phyloP scores from a whole-genome alignment of 2,888 invertebrate genomes.

The Lissocephala sabroskyi region DNA sequence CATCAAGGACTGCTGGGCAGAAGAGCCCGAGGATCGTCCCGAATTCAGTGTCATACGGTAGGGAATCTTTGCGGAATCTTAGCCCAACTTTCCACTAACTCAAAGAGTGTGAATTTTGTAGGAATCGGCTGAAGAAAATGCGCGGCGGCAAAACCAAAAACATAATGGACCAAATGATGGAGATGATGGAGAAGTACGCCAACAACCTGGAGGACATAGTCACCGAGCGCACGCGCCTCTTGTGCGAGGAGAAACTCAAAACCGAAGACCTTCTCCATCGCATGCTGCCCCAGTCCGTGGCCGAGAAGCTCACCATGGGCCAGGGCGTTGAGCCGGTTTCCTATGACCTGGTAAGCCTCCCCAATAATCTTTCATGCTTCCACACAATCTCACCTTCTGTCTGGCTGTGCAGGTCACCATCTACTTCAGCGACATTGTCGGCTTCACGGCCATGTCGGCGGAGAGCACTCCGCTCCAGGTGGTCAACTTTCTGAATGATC shows the following conservation, averaged over 20 bases:
- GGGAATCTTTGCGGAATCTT: not conserved
- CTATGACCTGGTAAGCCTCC: constrained; percentile 82
- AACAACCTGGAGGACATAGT: constrained; percentile 96
- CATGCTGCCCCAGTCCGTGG: constrained; percentile 96
- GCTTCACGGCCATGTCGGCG: constrained; percentile 96
- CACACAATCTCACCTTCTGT: too few relatives aligned
- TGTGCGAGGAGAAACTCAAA: constrained; percentile 94
- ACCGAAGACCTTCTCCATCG: constrained; percentile 93
- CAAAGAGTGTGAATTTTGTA: constrained; percentile 52
- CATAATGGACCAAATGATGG: constrained; percentile 98
- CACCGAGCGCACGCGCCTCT: constrained; percentile 88
- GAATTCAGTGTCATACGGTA: constrained; percentile 86
- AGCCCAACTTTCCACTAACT: too few relatives aligned
- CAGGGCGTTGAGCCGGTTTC: constrained; percentile 94
- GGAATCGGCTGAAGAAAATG: constrained; percentile 86
- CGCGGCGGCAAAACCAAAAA: constrained; percentile 89
- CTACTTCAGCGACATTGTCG: constrained; percentile 98
- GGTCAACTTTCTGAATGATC: constrained; percentile 96
- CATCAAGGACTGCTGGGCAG: constrained; percentile 93
- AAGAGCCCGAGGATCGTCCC: constrained; percentile 86
- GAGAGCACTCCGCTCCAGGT: constrained; percentile 94
- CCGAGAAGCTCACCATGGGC: constrained; percentile 88
- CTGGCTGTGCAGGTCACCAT: constrained; percentile 80
- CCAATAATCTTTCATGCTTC: not conserved
- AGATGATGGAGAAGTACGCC: constrained; percentile 97